Evolutionary conservation across 2,113 vertebrate species (phyloP).

Genomic region (Egretta garzetta): DNA sequence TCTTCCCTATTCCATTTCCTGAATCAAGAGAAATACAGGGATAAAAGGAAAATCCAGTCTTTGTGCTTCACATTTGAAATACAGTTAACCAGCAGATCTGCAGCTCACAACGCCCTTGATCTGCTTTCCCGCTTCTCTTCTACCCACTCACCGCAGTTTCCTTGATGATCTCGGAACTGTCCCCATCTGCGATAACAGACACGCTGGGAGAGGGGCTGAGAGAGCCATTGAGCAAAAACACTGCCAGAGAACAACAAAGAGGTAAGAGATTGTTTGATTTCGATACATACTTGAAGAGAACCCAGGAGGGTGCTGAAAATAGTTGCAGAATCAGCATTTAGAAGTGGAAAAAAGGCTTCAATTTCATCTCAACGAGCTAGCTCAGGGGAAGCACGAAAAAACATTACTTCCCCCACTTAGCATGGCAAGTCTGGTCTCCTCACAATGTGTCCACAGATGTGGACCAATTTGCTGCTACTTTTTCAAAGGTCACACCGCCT

Average conservation of each 20-base stretch:
- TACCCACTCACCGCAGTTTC: background rate
- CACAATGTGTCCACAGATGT: accelerated
- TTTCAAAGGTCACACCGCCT: background rate
- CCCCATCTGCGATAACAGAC: background rate
- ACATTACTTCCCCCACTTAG: accelerated
- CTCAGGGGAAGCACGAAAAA: background rate
- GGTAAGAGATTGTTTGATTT: background rate
- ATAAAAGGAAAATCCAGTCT: background rate
- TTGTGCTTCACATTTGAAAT: background rate
- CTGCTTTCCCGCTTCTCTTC: background rate
- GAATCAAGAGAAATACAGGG: background rate
- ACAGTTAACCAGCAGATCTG: background rate
- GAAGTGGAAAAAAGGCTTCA: background rate
- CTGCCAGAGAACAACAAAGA: background rate
- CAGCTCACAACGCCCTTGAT: background rate
- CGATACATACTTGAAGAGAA: background rate
- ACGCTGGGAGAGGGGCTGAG: background rate
- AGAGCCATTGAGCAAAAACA: background rate
- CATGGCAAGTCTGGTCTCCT: background rate
- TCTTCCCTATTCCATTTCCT: background rate
- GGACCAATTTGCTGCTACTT: background rate
- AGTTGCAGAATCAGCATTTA: background rate
- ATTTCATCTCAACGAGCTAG: background rate
- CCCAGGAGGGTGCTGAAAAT: background rate
- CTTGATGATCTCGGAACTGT: background rate